A percentile compares a stretch with the other conserved stretches of the same genome.
Evolutionary conservation across 2,888 invertebrate species (phyloP).

Genomic region (Anticlea derivata): DNA sequence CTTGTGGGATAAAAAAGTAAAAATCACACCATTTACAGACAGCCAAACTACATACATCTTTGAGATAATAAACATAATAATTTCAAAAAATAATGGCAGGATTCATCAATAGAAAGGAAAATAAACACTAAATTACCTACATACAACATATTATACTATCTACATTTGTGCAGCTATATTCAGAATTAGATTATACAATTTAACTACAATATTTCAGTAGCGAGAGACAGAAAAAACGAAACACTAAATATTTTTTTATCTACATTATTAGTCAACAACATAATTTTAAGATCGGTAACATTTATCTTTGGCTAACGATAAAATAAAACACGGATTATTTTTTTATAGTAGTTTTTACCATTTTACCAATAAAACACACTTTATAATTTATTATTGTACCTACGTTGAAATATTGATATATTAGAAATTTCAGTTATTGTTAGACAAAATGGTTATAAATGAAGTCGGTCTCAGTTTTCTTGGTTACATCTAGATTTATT

Average conservation of each 20-base stretch:
- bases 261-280: constrained; percentile 30
- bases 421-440: no score
- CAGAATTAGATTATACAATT: constrained; percentile 32
- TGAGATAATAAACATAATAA: constrained; percentile 24
- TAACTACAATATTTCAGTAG: constrained; percentile 28
- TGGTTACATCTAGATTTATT: neutral
- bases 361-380: constrained; percentile 19
- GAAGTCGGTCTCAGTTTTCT: no score
- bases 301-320: constrained; percentile 34
- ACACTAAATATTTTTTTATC: constrained; percentile 29
- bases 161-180: constrained; percentile 37
- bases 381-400: no score
- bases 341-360: neutral
- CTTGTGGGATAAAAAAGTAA: constrained; percentile 6
- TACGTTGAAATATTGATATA: no score
- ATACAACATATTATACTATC: constrained; percentile 27
- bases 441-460: no score
- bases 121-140: constrained; percentile 25
- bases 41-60: constrained; percentile 26
- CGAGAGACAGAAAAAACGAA: constrained; percentile 30
- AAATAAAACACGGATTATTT: constrained; percentile 23
- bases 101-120: constrained; percentile 34
- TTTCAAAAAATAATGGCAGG: constrained; percentile 42
- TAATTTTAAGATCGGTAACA: constrained; percentile 34
- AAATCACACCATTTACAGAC: constrained; percentile 10